Percentiles rank a stretch among this genome's conserved stretches.
Conservation (phyloP, 1,140 invertebrate genomes). For the Zophobas atratus region DNA sequence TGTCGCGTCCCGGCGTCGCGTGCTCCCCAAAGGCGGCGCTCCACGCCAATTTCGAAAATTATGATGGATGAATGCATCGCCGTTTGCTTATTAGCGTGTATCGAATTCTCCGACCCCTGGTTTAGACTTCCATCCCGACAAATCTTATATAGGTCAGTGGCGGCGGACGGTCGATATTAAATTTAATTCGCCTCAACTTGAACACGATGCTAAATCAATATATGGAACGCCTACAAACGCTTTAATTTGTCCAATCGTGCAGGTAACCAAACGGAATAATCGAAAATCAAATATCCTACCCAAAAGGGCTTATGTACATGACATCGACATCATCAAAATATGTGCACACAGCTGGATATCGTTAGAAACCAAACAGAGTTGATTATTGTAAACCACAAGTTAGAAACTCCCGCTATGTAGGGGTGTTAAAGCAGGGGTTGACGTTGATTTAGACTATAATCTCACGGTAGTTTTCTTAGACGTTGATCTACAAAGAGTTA, state of each 20-base stretch:
- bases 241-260: conserved; percentile 22
- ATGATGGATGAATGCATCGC: conserved; percentile 57
- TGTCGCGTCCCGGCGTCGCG: conserved; percentile 54
- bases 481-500: too few relatives aligned
- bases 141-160: conserved; percentile 42
- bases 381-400: too few relatives aligned
- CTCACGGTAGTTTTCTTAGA: too few relatives aligned
- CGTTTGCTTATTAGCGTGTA: conserved; percentile 54
- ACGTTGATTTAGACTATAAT: too few relatives aligned
- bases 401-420: too few relatives aligned
- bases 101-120: conserved; percentile 14
- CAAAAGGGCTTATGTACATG: too few relatives aligned
- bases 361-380: too few relatives aligned
- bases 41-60: conserved; percentile 53
- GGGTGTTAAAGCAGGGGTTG: too few relatives aligned
- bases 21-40: conserved; percentile 51
- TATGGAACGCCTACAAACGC: conserved; percentile 2
- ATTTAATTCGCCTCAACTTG: conserved; percentile 18
- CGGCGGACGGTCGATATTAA: conserved; percentile 5
- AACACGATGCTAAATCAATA: conserved; percentile 28
- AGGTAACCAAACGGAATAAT: conserved; percentile 19
- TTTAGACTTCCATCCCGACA: conserved; percentile 17
- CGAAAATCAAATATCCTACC: conserved; percentile 29
- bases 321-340: too few relatives aligned
- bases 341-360: too few relatives aligned